Conservation (phyloP, 2,888 invertebrate species). For the Beris morrisii region DNA sequence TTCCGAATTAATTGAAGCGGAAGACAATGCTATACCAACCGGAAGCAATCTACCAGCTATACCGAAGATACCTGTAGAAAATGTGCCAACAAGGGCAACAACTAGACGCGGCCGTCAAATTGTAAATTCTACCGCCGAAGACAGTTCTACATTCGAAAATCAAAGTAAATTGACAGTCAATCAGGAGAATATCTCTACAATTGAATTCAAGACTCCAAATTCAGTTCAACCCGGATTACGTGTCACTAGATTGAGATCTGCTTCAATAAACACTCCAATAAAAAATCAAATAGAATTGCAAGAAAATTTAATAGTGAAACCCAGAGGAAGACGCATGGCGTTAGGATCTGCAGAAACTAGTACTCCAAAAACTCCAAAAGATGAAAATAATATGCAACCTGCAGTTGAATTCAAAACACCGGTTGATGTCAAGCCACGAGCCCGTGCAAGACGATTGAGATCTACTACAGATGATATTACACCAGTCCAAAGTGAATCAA, state of each 20-base stretch:
- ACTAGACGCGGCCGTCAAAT: neutral
- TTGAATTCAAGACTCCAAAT: no score
- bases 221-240: neutral
- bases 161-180: no score
- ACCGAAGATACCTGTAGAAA: neutral
- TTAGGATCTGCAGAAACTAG: neutral
- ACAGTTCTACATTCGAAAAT: no score
- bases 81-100: neutral
- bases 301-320: neutral
- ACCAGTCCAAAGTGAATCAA: no score
- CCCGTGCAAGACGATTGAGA: neutral
- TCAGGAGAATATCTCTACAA: no score
- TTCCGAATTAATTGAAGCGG: neutral
- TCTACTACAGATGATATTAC: neutral
- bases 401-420: slow-evolving; percentile 9
- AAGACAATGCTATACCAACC: neutral
- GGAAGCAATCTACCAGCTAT: neutral
- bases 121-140: neutral
- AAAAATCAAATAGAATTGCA: neutral
- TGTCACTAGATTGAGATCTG: neutral
- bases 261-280: neutral
- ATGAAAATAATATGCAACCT: neutral
- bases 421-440: neutral
- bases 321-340: neutral
- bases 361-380: neutral